A percentile compares a stretch with the other conserved stretches of the same genome.
Conservation (phyloP, 2,888 invertebrate genomes). For the Cheilosia impressa region DNA sequence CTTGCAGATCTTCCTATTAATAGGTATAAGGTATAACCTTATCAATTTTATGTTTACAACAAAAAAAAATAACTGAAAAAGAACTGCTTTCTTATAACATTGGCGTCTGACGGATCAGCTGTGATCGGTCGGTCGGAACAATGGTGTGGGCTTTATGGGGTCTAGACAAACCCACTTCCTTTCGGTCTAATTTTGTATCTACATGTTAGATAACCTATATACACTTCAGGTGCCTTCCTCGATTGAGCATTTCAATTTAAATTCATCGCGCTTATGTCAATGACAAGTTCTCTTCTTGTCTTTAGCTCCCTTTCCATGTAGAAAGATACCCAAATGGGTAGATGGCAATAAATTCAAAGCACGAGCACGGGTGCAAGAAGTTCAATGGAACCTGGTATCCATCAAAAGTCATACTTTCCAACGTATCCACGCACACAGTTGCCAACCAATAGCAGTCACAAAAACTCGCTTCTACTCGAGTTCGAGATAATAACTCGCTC, state of each 20-base stretch:
- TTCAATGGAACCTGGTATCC: conserved; percentile 56
- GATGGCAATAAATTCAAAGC: conserved; percentile 10
- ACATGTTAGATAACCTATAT: too few relatives aligned
- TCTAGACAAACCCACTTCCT: too few relatives aligned
- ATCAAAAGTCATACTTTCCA: conserved; percentile 15
- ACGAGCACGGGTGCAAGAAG: conserved; percentile 46
- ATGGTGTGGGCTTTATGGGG: too few relatives aligned
- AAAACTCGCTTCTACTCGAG: conserved; percentile 6
- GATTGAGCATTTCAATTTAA: neutral
- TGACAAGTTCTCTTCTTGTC: neutral
- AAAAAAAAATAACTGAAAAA: too few relatives aligned
- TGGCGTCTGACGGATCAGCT: too few relatives aligned
- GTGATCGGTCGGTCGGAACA: too few relatives aligned
- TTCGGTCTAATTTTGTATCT: too few relatives aligned
- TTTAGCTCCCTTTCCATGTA: neutral
- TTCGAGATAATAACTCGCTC: conserved; percentile 27
- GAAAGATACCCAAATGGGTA: neutral
- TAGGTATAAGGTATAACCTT: too few relatives aligned
- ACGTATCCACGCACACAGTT: conserved; percentile 20
- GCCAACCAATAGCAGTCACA: neutral
- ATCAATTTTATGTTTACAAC: too few relatives aligned
- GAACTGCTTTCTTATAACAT: too few relatives aligned
- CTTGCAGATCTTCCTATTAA: too few relatives aligned
- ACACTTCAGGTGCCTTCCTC: too few relatives aligned
- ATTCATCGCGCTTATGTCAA: neutral